phyloP scores from a whole-genome alignment of 2,888 invertebrate species.

The Acleris literana region DNA sequence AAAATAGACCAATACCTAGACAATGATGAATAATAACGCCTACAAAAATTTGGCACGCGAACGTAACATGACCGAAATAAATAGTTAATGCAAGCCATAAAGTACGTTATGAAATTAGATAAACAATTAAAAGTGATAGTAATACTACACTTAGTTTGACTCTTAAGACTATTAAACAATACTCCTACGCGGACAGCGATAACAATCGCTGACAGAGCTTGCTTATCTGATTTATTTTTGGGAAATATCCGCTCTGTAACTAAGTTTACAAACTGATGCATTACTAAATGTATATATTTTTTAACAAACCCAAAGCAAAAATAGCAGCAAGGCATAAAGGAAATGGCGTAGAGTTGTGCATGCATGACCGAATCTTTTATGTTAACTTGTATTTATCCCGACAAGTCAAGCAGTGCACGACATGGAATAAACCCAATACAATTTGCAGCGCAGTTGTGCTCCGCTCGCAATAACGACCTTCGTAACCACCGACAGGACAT shows the following conservation, averaged over 20 bases:
- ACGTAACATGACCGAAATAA: background rate
- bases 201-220: too few species aligned
- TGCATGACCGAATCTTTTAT: constrained; percentile 59
- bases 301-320: constrained; percentile 51
- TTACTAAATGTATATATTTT: constrained; percentile 41
- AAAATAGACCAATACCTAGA: constrained; percentile 6
- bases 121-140: background rate
- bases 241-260: too few species aligned
- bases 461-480: constrained; percentile 16
- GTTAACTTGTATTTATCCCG: constrained; percentile 51
- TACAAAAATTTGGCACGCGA: background rate
- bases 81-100: background rate
- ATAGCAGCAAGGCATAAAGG: constrained; percentile 42
- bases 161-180: too few species aligned
- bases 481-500: background rate
- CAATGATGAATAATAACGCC: background rate
- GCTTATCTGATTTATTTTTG: too few species aligned
- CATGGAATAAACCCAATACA: constrained; percentile 24
- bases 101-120: too few species aligned
- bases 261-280: too few species aligned
- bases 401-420: constrained; percentile 40
- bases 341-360: constrained; percentile 53
- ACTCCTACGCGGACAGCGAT: too few species aligned
- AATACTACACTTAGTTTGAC: background rate
- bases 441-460: constrained; percentile 16